Evolutionary conservation across 2,797 vertebrate genomes (phyloP), one percentile per base, ranked within the genome.

Genomic region (Cynopterus sphinx): DNA sequence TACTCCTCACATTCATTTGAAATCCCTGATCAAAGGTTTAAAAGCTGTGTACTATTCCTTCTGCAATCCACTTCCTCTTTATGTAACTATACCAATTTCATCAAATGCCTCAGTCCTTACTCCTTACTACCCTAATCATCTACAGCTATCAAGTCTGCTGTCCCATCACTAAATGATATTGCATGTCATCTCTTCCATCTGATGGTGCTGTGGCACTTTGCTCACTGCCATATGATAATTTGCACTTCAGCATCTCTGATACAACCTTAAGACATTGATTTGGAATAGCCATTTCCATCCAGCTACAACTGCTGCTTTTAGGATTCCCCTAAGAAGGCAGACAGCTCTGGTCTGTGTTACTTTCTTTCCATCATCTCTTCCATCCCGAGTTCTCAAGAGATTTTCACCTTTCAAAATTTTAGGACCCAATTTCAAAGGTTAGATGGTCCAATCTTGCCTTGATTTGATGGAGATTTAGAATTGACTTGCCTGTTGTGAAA

Each of bases 1-100:
- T 67, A 9, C 63, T 87, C 28, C 15, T 87, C 43, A 46, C 13
- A 53, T 86, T 53, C 41, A 31, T 87, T 91, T 96, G 75, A 95
- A 96, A 90, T 79, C 92, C 67, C 16, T 33, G 3, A 74, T 92
- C 68, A 39, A 93, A 97, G 28, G 26, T 46, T 88, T 89, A 65
- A n/a, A 46, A 78, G 51, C 68, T 55, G 9, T 21, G 46, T 53
- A 9, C n/a, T 43, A 12, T 53, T 31, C 9, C 8, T 26, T 79
- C 57, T 84, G 78, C 22, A 87, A 2, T 28, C 15, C 19, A 43
- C 73, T 82, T 94, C 36, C 51, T 74, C 63, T 95, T 87, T 41
- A 36, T 31, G 33, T 39, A n/a, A 55, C 39, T 22, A 4, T n/a
- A 11, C 16, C 16, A n/a, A 49, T 57, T 61, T 53, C 24, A 24